Evolutionary conservation across 2,797 vertebrate species (phyloP).

Genomic region (Pipistrellus pipistrellus): DNA sequence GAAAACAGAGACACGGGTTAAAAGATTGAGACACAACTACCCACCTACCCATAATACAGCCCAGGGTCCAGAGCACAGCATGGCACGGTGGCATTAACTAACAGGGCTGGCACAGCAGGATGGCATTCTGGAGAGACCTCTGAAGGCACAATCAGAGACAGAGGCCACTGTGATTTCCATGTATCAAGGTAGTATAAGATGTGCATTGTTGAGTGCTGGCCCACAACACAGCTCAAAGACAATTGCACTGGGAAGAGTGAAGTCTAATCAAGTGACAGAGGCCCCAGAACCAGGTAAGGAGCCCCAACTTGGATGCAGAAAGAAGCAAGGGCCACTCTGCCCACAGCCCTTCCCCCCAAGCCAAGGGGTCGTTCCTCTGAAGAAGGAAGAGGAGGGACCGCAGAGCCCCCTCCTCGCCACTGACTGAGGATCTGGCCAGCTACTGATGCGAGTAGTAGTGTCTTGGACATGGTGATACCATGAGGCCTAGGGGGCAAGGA

Average conservation of each 20-base stretch:
- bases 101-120: not conserved
- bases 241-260: accelerated
- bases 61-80: not conserved
- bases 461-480: not conserved
- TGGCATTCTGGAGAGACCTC: not conserved
- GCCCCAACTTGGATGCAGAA: not conserved
- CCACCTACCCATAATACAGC: accelerated
- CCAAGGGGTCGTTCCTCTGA: too few species aligned
- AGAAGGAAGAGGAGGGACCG: not conserved
- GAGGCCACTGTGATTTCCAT: not conserved
- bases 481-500: not conserved
- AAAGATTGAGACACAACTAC: not conserved
- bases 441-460: not conserved
- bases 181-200: not conserved
- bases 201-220: accelerated
- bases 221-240: not conserved
- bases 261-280: not conserved
- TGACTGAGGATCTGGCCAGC: not conserved
- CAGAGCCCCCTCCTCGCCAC: not conserved
- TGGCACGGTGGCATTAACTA: not conserved
- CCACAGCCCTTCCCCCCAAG: not conserved
- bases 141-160: not conserved
- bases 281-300: not conserved
- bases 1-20: slow-evolving; percentile 53
- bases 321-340: too few species aligned